These are phyloP conservation scores for Meteorus colon DNA, from an alignment of 2,888 invertebrate genomes.

Conservation along the genomic window DNA sequence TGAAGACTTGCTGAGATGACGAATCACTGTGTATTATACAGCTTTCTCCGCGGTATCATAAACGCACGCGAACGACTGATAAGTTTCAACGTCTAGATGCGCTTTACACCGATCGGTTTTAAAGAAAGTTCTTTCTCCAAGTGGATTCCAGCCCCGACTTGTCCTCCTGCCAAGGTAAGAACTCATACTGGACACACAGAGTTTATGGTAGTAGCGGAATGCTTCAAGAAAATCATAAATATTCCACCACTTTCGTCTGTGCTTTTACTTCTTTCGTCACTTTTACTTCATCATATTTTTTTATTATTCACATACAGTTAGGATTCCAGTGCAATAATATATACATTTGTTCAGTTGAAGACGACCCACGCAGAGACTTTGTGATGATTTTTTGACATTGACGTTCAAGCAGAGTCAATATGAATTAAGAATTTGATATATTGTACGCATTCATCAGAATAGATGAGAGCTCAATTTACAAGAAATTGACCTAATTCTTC, in stretches of 20 bases:
- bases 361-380: too few relatives aligned
- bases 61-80: slow-evolving; percentile 31
- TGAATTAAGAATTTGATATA: too few relatives aligned
- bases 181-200: background rate
- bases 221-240: slow-evolving; percentile 28
- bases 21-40: background rate
- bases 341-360: too few relatives aligned
- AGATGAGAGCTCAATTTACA: too few relatives aligned
- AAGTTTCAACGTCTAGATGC: slow-evolving; percentile 37
- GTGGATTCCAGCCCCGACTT: slow-evolving; percentile 34
- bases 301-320: background rate
- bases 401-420: too few relatives aligned
- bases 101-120: slow-evolving; percentile 31
- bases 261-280: slow-evolving; percentile 14
- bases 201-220: slow-evolving; percentile 27
- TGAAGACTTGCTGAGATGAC: background rate
- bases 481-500: too few relatives aligned
- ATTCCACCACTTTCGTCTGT: slow-evolving; percentile 12
- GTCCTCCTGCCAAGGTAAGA: slow-evolving; percentile 25
- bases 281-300: slow-evolving; percentile 12
- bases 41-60: slow-evolving; percentile 35
- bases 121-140: slow-evolving; percentile 67
- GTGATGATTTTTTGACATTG: too few relatives aligned
- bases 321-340: too few relatives aligned
- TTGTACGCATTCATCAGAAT: too few relatives aligned